phyloP scores from a whole-genome alignment of 1,140 invertebrate species.

The Zophobas atratus region DNA sequence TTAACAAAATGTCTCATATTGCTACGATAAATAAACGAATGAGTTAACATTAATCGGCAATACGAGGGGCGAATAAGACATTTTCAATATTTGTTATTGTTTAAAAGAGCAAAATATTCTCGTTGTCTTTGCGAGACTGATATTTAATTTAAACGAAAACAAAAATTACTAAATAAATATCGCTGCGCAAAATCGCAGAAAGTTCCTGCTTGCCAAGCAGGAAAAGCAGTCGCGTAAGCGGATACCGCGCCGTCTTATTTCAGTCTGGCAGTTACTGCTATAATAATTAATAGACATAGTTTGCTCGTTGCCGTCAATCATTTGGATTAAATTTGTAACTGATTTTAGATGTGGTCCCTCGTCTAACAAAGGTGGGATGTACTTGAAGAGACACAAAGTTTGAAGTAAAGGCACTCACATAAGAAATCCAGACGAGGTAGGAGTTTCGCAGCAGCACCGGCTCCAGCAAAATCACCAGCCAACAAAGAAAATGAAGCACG shows the following conservation, averaged over 20 bases:
- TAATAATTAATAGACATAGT: not conserved
- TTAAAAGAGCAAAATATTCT: too few species aligned
- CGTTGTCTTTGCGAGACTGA: too few species aligned
- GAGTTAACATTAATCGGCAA: too few species aligned
- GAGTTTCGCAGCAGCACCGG: slow-evolving; percentile 27
- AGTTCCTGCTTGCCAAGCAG: not conserved
- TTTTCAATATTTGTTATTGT: too few species aligned
- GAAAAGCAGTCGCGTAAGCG: not conserved
- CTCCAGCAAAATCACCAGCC: slow-evolving; percentile 46
- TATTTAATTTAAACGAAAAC: too few species aligned
- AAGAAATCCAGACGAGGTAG: slow-evolving; percentile 31
- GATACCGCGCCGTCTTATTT: not conserved
- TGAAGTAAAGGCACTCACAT: slow-evolving; percentile 28
- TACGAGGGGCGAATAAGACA: too few species aligned
- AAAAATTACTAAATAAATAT: too few species aligned
- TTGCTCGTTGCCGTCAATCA: too few species aligned
- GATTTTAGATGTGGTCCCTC: not conserved
- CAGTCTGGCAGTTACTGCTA: not conserved
- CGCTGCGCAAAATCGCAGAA: not conserved
- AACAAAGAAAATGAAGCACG: slow-evolving; percentile 40
- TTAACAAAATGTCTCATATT: too few species aligned
- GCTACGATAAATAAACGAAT: too few species aligned
- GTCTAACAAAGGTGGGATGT: not conserved
- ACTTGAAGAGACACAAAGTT: not conserved
- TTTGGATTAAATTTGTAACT: not conserved